These are phyloP conservation scores for Lasiurus borealis DNA, from an alignment of 2,113 vertebrate genomes.

Conservation along the genomic window DNA sequence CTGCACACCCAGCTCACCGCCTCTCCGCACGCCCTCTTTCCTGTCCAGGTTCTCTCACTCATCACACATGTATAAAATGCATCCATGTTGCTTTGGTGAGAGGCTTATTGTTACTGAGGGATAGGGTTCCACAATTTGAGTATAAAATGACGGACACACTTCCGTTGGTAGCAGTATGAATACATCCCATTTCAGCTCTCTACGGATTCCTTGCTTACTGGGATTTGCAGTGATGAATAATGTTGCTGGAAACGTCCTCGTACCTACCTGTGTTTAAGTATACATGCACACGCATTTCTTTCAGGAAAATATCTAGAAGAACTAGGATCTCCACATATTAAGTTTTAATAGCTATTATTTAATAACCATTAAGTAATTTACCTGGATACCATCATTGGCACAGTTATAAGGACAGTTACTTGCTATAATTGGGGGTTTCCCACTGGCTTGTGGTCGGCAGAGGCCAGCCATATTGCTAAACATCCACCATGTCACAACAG, in stretches of 20 bases:
- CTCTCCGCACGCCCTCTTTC: rapidly evolving
- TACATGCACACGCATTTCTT: neutral
- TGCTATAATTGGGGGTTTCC: neutral
- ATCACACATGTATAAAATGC: neutral
- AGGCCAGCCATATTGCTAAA: neutral
- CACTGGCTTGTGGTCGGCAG: neutral
- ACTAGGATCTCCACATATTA: neutral
- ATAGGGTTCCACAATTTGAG: neutral
- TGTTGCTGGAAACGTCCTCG: neutral
- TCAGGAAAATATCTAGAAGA: neutral
- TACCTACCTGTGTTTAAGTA: neutral
- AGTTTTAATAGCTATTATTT: neutral
- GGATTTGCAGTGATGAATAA: neutral
- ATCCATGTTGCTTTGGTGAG: neutral
- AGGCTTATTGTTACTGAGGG: neutral
- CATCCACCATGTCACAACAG: neutral
- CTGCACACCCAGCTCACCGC: neutral
- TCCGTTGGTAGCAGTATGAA: neutral
- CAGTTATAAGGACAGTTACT: neutral
- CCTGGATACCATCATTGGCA: neutral
- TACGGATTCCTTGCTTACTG: neutral
- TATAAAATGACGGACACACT: neutral
- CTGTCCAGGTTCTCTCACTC: neutral
- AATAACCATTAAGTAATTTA: neutral
- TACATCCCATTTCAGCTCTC: neutral